Percentiles rank a stretch among this genome's conserved stretches.
Conservation (phyloP, 1,140 invertebrate genomes). For the Epicauta chinensis region DNA sequence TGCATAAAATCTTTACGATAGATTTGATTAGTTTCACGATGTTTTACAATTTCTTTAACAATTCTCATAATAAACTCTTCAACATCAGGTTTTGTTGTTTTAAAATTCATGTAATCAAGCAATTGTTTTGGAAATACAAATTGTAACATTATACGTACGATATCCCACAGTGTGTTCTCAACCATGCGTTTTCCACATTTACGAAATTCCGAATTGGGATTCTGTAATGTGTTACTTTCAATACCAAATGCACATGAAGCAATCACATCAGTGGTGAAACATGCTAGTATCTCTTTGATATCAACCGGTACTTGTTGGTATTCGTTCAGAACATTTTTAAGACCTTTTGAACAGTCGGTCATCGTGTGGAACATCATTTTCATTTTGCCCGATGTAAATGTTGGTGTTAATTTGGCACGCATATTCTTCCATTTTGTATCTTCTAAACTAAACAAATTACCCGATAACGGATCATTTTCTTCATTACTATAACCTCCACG, state of each 20-base stretch:
- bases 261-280: slow-evolving; percentile 20
- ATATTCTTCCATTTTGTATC: slow-evolving; percentile 46
- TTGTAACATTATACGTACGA: neutral
- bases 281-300: neutral
- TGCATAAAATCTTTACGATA: slow-evolving; percentile 39
- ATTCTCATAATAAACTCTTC: slow-evolving; percentile 34
- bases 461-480: slow-evolving; percentile 43
- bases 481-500: slow-evolving; percentile 41
- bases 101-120: slow-evolving; percentile 5
- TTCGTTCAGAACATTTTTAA: slow-evolving; percentile 42
- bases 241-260: slow-evolving; percentile 43
- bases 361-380: slow-evolving; percentile 41
- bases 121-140: slow-evolving; percentile 5
- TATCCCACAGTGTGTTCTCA: neutral
- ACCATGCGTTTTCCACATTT: slow-evolving; percentile 20
- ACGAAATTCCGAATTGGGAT: slow-evolving; percentile 31
- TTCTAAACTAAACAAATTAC: slow-evolving; percentile 44
- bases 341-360: slow-evolving; percentile 16
- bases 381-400: slow-evolving; percentile 47
- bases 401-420: slow-evolving; percentile 43
- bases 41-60: slow-evolving; percentile 28
- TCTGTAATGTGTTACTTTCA: slow-evolving; percentile 31
- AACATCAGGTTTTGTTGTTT: slow-evolving; percentile 15
- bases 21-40: slow-evolving; percentile 31
- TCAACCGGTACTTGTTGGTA: neutral